Conservation (phyloP, 2,888 invertebrate species). For the Lypha dubia region DNA sequence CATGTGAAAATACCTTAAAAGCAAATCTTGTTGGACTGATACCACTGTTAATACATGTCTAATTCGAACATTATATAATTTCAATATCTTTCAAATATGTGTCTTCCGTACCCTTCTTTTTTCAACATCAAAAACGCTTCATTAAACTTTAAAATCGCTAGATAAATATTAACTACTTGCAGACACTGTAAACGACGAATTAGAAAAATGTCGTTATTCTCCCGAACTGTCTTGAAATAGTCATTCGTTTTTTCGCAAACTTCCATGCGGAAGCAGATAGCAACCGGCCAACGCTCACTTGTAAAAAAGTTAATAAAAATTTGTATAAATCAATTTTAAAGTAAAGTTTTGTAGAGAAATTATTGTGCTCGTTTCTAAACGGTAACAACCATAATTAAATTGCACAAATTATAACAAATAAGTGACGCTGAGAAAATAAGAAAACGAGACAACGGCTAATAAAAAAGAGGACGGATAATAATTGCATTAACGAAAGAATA, state of each 20-base stretch:
- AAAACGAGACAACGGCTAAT: constrained; percentile 48
- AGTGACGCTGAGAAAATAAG: constrained; percentile 40
- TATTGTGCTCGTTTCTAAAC: constrained; percentile 40
- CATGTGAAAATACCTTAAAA: too few relatives aligned
- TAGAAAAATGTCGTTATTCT: constrained; percentile 44
- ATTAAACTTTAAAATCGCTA: not conserved
- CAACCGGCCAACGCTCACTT: constrained; percentile 75
- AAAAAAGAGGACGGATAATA: constrained; percentile 11
- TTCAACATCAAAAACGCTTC: not conserved
- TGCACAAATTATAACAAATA: constrained; percentile 47
- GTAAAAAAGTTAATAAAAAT: constrained; percentile 55
- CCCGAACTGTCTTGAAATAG: constrained; percentile 47
- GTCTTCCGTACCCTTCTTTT: not conserved
- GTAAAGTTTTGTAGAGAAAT: constrained; percentile 14
- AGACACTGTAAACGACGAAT: not conserved
- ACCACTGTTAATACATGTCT: too few relatives aligned
- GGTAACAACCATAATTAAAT: not conserved
- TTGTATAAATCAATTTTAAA: constrained; percentile 34
- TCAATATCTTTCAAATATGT: too few relatives aligned
- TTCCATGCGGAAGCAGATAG: constrained; percentile 78
- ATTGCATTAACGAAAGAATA: constrained; percentile 26
- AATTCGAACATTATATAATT: too few relatives aligned
- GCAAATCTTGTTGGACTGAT: too few relatives aligned
- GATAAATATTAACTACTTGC: not conserved
- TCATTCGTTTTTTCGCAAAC: constrained; percentile 74